Percentiles rank a stretch among this genome's conserved stretches.
phyloP scores from a whole-genome alignment of 2,888 invertebrate species.

The Odontocerum albicorne region DNA sequence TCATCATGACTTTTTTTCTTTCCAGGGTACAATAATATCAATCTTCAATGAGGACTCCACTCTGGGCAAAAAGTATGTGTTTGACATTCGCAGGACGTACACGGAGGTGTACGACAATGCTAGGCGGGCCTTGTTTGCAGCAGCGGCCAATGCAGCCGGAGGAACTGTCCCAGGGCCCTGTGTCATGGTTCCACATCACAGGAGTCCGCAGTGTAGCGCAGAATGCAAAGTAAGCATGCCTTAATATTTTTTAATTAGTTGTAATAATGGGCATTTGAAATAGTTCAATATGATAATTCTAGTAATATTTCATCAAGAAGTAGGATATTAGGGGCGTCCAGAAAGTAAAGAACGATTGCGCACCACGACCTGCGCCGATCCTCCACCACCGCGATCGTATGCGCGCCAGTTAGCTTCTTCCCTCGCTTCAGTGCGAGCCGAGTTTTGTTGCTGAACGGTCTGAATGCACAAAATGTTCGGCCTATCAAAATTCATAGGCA shows the following conservation, averaged over 20 bases:
- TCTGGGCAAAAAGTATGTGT: slow-evolving; percentile 85
- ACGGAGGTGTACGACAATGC: slow-evolving; percentile 90
- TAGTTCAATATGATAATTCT: neutral
- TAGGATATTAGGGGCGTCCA: no score
- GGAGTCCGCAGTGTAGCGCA: slow-evolving; percentile 38
- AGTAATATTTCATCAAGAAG: no score
- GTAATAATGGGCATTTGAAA: no score
- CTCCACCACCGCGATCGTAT: no score
- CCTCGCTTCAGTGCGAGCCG: no score
- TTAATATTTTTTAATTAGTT: neutral
- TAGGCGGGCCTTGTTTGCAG: slow-evolving; percentile 69
- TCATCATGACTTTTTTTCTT: slow-evolving; percentile 28
- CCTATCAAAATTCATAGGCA: no score
- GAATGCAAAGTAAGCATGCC: slow-evolving; percentile 43
- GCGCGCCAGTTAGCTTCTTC: no score
- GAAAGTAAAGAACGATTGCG: no score
- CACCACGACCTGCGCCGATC: no score
- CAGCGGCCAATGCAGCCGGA: slow-evolving; percentile 41
- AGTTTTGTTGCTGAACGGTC: no score
- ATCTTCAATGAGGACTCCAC: slow-evolving; percentile 89
- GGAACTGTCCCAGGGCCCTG: slow-evolving; percentile 37
- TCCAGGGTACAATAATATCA: slow-evolving; percentile 82
- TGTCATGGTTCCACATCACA: slow-evolving; percentile 31
- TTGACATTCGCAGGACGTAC: slow-evolving; percentile 86
- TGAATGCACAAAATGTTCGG: no score